Evolutionary conservation across 2,113 vertebrate genomes (phyloP), one percentile per base, ranked within the genome.

Genomic region (Coptodon rendalli): DNA sequence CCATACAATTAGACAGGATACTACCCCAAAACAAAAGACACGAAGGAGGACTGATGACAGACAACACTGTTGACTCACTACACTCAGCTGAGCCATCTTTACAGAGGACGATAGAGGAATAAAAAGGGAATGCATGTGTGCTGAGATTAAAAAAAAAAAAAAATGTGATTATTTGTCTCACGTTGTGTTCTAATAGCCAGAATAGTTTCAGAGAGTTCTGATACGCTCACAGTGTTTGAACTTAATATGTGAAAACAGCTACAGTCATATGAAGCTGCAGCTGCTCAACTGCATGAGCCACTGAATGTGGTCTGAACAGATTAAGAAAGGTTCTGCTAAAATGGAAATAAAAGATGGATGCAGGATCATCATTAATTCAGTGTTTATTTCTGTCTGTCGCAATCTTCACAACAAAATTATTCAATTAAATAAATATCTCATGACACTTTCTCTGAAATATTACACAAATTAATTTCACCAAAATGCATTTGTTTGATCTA

Each of bases 91-190:
- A 61, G 57, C 57, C 3, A 61, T 61, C 27, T 31, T 61, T 17
- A 61, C 57, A 31, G 27, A 59, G 3, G 27, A 59, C 0, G 14
- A 31, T 16, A 0, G 57, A 24, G 0, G 14, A 61, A 61, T 31
- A 10, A 61, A 61, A 61, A 0, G 1, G 31, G 27, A 61, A 61
- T 61, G 57, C 57, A 61, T 31, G 5, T 61, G 57, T 61, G 57
- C 27, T 61, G 57, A 61, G 14, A 29, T 61, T 0, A 1, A 56
- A 17, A 3, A 6, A 59, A 8, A 0, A 1, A 56, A 17, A 3
- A 6, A 59, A 8, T 0, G 5, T 61, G 27, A 61, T 61, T 31
- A 61, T 31, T 61, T 61, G 2, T 61, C 57, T 61, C 0, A 0
- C 27, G 0, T 9, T 4, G 2, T 61, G 57, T 61, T 61, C 27